A percentile compares a stretch with the other conserved stretches of the same genome.
Evolutionary conservation across 2,113 vertebrate species (phyloP).

Genomic region (Onychorhynchus coronatus): DNA sequence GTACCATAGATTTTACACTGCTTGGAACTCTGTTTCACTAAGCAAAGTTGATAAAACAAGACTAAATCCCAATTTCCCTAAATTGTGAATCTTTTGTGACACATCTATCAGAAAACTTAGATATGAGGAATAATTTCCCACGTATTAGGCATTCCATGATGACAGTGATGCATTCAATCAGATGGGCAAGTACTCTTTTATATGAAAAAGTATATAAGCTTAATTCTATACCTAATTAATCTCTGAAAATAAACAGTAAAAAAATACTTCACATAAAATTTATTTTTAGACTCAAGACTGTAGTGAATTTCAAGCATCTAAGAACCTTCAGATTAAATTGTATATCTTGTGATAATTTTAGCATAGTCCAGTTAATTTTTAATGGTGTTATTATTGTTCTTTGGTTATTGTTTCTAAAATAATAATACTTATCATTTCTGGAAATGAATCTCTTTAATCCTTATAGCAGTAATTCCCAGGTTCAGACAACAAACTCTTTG

Average conservation of each 20-base stretch:
- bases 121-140: not conserved
- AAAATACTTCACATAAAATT: not conserved
- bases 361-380: not conserved
- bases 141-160: not conserved
- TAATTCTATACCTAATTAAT: not conserved
- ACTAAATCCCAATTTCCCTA: not conserved
- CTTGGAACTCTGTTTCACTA: not conserved
- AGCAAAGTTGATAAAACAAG: not conserved
- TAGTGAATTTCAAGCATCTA: not conserved
- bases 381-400: not conserved
- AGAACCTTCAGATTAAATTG: not conserved
- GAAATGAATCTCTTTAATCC: not conserved
- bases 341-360: not conserved
- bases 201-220: not conserved
- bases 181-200: not conserved
- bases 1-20: not conserved
- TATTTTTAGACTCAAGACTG: not conserved
- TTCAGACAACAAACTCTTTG: not conserved
- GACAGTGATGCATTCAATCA: not conserved
- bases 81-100: not conserved
- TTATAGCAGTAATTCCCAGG: not conserved
- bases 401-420: not conserved
- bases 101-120: not conserved
- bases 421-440: not conserved
- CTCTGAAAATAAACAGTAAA: not conserved